These are phyloP conservation scores for Chascanopsetta lugubris DNA, from an alignment of 2,113 vertebrate genomes.

Conservation along the genomic window DNA sequence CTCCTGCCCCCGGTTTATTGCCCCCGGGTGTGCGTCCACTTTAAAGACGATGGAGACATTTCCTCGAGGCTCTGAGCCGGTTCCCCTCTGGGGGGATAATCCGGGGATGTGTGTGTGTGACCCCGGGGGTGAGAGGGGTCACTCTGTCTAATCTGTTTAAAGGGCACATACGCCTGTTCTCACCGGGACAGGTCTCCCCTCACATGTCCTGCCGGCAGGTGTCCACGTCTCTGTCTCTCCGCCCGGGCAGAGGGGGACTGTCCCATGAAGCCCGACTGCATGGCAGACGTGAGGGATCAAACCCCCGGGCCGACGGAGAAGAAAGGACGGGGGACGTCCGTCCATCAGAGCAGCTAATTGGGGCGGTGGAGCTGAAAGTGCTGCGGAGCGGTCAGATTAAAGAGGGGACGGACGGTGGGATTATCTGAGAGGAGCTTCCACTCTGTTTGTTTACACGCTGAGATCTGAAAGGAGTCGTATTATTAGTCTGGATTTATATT, in stretches of 20 bases:
- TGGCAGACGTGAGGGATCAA: conserved; percentile 62
- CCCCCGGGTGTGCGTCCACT: neutral
- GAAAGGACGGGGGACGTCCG: conserved; percentile 37
- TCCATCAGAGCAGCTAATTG: conserved; percentile 62
- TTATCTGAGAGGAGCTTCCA: too few relatives aligned
- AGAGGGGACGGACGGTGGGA: conserved; percentile 19
- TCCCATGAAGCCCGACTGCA: conserved; percentile 22
- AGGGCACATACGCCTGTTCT: conserved; percentile 65
- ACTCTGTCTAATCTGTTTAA: conserved; percentile 83
- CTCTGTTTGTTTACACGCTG: too few relatives aligned
- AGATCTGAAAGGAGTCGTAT: too few relatives aligned
- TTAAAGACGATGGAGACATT: conserved; percentile 38
- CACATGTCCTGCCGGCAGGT: conserved; percentile 51
- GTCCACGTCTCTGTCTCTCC: conserved; percentile 48
- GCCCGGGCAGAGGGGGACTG: too few relatives aligned
- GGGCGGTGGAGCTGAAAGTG: conserved; percentile 38
- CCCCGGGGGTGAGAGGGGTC: conserved; percentile 59
- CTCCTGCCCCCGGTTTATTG: conserved; percentile 32
- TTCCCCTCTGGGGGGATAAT: conserved; percentile 61
- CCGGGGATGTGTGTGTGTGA: conserved; percentile 48
- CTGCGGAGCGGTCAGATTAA: conserved; percentile 16
- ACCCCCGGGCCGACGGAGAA: too few relatives aligned
- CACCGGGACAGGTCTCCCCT: conserved; percentile 57
- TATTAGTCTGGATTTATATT: too few relatives aligned
- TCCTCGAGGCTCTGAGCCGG: conserved; percentile 34